Conservation (phyloP, 1,140 invertebrate genomes). For the Solenopsis invicta region DNA sequence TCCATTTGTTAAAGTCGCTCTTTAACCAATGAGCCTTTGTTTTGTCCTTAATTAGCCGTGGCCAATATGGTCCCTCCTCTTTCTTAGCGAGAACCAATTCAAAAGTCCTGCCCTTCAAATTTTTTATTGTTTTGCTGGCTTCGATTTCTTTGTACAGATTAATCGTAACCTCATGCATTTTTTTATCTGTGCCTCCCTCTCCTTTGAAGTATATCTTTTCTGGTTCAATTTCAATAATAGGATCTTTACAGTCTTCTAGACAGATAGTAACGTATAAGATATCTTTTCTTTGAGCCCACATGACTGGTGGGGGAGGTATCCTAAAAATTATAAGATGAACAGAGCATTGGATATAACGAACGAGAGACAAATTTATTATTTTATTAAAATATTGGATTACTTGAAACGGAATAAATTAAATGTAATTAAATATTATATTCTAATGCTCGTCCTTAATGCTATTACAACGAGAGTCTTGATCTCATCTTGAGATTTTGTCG, state of each 20-base stretch:
- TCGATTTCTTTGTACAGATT: conserved; percentile 94
- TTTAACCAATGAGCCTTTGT: conserved; percentile 98
- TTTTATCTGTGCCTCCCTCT: conserved; percentile 94
- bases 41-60: conserved; percentile 94
- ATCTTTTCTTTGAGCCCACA: conserved; percentile 96
- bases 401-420: no score
- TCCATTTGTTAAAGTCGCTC: conserved; percentile 98
- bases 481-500: no score
- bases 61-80: conserved; percentile 94
- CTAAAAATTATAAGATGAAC: conserved; percentile 78
- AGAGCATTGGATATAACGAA: no score
- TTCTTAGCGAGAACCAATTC: conserved; percentile 89
- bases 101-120: conserved; percentile 88
- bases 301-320: conserved; percentile 92
- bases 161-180: conserved; percentile 94
- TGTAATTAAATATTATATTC: no score
- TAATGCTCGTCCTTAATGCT: no score
- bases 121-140: conserved; percentile 91
- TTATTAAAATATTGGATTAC: background rate
- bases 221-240: conserved; percentile 93
- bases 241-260: conserved; percentile 95
- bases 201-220: conserved; percentile 95
- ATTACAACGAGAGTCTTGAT: no score
- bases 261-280: conserved; percentile 95
- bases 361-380: background rate